Evolutionary conservation across 2,888 invertebrate genomes (phyloP), one percentile per base, ranked within the genome.

Genomic region (Lacanobia oleracea): DNA sequence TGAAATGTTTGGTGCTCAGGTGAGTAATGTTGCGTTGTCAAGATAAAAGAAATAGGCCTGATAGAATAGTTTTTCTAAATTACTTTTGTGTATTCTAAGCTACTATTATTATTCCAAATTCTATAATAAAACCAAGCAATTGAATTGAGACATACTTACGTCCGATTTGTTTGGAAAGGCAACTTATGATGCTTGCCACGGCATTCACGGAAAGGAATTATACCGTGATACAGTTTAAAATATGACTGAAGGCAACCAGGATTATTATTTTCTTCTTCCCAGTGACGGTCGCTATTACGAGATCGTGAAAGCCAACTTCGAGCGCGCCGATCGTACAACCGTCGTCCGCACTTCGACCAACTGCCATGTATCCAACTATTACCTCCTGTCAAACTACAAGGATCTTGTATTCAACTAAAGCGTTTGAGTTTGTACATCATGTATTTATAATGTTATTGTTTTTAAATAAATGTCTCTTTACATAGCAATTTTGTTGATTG

Each of bases 231-330:
- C 10, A 43, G 3, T 43, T 12, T 43, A 1, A 43, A 10, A 43
- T 43, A 9, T 43, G 9, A 2, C 12, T 43, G 14, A 8, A 62
- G 27, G 23, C 12, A 40, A 37, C 16, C 1, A 18, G 21, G 6
- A 48, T 48, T 27, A 27, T 27, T 43, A 50, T 56, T 45, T 60
- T 51, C 4, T 57, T 6, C 78, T 79, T 96, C 96, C 62, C 94
- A 98, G 99, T 90, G 99, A 99, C 93, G 99, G 99, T 1, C 98
- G 99, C 75, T 99, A 99, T 94, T 99, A 99, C 92, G 99, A 99
- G 95, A 98, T 99, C 85, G 99, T 99, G 50, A 99, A 99, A 93
- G 99, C 99, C 0, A 99, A 99, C 95, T 99, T 99, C 93, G 99
- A 99, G 94, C 97, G 99, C 88, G 99, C 99, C 1, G 99, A 99